phyloP scores from a whole-genome alignment of 2,113 vertebrate species.

The Bos indicus region DNA sequence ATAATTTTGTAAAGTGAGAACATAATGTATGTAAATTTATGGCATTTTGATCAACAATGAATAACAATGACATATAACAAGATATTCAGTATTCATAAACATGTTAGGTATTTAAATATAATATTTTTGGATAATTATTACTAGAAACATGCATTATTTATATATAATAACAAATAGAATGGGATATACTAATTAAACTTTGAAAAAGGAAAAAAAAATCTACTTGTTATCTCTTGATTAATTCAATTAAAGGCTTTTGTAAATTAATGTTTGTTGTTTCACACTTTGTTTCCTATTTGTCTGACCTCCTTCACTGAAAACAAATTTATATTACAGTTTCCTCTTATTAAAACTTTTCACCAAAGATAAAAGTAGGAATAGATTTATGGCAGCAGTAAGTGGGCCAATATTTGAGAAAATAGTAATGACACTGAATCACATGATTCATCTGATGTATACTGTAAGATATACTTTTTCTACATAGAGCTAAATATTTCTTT shows the following conservation, averaged over 20 bases:
- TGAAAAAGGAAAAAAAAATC: slow-evolving; percentile 17
- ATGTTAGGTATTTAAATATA: slow-evolving; percentile 43
- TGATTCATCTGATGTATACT: not conserved
- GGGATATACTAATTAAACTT: slow-evolving; percentile 43
- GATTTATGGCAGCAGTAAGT: not conserved
- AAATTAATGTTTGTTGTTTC: slow-evolving; percentile 44
- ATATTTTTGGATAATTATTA: slow-evolving; percentile 18
- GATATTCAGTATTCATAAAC: slow-evolving; percentile 36
- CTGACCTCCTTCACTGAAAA: not conserved
- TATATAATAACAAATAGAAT: slow-evolving; percentile 41
- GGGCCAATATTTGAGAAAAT: slow-evolving; percentile 23
- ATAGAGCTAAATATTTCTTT: not conserved
- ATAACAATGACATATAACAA: slow-evolving; percentile 22
- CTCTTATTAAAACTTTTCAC: not conserved
- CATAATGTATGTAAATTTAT: slow-evolving; percentile 40
- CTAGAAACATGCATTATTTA: slow-evolving; percentile 41
- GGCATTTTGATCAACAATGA: slow-evolving; percentile 25
- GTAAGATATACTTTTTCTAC: not conserved
- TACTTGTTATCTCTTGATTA: slow-evolving; percentile 27
- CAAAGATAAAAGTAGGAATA: not conserved
- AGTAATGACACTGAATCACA: not conserved
- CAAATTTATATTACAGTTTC: not conserved
- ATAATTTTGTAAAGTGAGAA: slow-evolving; percentile 5
- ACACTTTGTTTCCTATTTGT: slow-evolving; percentile 33
- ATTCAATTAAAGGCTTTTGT: slow-evolving; percentile 33